Evolutionary conservation across 2,888 invertebrate genomes (phyloP), one percentile per base, ranked within the genome.

Genomic region (Rhamphomyia laevipes): DNA sequence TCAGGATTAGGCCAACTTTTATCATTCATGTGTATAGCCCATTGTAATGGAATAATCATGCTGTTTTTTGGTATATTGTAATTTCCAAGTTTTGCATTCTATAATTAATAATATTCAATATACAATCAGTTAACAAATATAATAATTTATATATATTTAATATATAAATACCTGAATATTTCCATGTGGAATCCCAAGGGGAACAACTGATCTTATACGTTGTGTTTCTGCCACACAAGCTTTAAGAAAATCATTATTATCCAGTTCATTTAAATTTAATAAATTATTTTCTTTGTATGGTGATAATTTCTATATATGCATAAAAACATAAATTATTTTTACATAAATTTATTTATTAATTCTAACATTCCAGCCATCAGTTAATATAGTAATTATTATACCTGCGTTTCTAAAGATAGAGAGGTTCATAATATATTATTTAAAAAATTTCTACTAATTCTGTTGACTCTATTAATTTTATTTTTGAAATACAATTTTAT

Each of bases 111-210:
- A 13, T 23, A 17, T 6, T 50, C 47, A 0, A 57, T 41, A 30
- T 16, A 12, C 3, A 27, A 6, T 12, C 31, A 35, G 1, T 13
- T 13, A 31, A 30, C 18, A 16, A 33, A 43, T 30, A 17, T 44
- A 5, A n/a, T n/a, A n/a, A n/a, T n/a, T n/a, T n/a, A n/a, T n/a
- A n/a, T n/a, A n/a, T n/a, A n/a, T n/a, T n/a, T n/a, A 4, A 33
- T 21, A 23, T 18, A 33, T 23, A 21, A 4, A 15, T 31, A 68
- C 80, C 58, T 76, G 67, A 1, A 72, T 60, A 4, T 84, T 78
- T 38, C 89, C 88, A 63, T 91, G 91, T 9, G 92, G 90, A 56
- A 91, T 83, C 4, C 92, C 91, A 30, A 87, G 71, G 0, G 91
- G 90, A 1, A 87, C 83, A 4, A 87, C 84, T 1, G 85, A 80